Conservation (phyloP, 2,113 vertebrate genomes). For the Porphyrio hochstetteri region DNA sequence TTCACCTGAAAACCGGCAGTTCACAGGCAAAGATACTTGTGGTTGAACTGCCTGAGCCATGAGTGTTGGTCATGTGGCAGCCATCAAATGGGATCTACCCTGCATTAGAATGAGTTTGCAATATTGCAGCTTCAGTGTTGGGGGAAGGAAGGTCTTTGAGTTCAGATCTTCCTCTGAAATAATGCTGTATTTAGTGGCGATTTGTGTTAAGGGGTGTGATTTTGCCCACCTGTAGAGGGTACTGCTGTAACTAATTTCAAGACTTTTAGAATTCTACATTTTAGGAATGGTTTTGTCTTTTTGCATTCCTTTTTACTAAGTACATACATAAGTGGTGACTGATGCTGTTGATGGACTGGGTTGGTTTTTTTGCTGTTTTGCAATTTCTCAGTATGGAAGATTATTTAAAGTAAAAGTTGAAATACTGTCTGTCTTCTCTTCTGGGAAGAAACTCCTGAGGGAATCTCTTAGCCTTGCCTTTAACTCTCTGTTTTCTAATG, state of each 20-base stretch:
- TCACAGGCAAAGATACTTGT: background rate
- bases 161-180: background rate
- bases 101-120: background rate
- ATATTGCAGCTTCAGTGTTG: fast-evolving
- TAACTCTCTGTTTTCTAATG: background rate
- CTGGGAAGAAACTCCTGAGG: background rate
- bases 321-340: fast-evolving
- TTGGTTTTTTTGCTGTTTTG: background rate
- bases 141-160: background rate
- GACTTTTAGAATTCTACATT: background rate
- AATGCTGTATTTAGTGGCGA: background rate
- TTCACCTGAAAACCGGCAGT: background rate
- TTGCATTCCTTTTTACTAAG: background rate
- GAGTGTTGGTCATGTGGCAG: background rate
- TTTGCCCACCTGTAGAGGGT: background rate
- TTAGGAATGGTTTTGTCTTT: background rate
- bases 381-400: background rate
- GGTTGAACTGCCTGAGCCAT: background rate
- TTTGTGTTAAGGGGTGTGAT: background rate
- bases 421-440: background rate
- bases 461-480: background rate
- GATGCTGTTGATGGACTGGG: background rate
- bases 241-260: background rate
- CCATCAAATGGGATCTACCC: background rate
- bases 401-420: background rate